Conservation (phyloP, 1,140 invertebrate genomes). For the Palaemon carinicauda region DNA sequence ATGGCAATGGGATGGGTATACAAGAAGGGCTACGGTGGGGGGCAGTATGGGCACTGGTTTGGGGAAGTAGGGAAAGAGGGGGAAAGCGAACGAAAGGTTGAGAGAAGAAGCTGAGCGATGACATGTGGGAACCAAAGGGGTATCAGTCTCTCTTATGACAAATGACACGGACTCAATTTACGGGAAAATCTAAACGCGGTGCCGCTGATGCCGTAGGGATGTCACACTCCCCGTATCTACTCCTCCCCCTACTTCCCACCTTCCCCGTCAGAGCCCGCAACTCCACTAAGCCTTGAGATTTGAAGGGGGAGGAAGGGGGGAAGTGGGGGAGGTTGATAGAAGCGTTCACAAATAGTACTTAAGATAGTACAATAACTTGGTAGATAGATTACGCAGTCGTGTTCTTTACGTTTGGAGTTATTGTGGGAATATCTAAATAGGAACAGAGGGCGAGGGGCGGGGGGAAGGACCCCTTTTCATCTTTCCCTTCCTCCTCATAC, state of each 20-base stretch:
- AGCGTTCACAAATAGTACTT: neutral
- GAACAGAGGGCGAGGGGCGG: too few relatives aligned
- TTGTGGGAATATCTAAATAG: neutral
- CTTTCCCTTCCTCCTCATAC: neutral
- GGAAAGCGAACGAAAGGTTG: neutral
- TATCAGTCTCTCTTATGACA: constrained; percentile 43
- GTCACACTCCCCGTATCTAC: neutral
- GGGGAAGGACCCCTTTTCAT: too few relatives aligned
- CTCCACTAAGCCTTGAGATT: neutral
- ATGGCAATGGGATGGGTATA: too few relatives aligned
- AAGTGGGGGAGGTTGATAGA: neutral
- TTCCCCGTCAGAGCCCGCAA: neutral
- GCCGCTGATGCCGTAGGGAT: neutral
- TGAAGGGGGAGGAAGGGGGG: neutral
- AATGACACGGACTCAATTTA: constrained; percentile 40
- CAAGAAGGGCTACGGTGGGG: too few relatives aligned
- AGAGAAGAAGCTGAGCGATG: neutral
- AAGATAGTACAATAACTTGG: neutral
- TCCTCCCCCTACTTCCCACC: neutral
- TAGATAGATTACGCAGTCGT: neutral
- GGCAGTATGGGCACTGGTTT: too few relatives aligned
- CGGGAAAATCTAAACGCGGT: constrained; percentile 33
- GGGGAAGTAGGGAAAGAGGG: too few relatives aligned
- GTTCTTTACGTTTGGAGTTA: neutral
- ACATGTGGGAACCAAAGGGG: constrained; percentile 14